Conservation (phyloP, 2,888 invertebrate genomes). For the Aphrophora alni region DNA sequence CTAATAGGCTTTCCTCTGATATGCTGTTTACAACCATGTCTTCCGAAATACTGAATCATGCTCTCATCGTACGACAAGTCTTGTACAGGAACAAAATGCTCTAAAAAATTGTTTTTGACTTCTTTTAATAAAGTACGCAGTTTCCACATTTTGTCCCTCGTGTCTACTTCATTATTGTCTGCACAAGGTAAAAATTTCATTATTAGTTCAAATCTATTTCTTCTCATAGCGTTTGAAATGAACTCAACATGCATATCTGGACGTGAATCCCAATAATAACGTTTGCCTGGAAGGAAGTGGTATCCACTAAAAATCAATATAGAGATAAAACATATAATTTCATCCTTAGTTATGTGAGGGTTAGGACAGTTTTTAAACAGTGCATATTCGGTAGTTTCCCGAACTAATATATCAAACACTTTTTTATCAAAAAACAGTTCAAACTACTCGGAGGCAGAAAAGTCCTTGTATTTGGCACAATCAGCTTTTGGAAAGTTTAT, state of each 20-base stretch:
- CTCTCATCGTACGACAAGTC: constrained; percentile 47
- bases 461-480: not conserved
- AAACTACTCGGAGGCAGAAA: constrained; percentile 3
- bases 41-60: constrained; percentile 50
- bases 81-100: constrained; percentile 44
- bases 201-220: constrained; percentile 48
- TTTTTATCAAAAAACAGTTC: constrained; percentile 32
- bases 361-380: constrained; percentile 42
- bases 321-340: constrained; percentile 32
- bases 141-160: constrained; percentile 50
- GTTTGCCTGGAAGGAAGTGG: constrained; percentile 42
- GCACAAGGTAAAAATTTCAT: constrained; percentile 48
- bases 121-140: constrained; percentile 46
- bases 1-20: constrained; percentile 51
- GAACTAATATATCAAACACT: constrained; percentile 39
- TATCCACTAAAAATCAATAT: constrained; percentile 49
- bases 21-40: too few species aligned
- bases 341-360: constrained; percentile 42
- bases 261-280: constrained; percentile 42
- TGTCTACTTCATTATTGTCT: constrained; percentile 47
- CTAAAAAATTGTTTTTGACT: constrained; percentile 46
- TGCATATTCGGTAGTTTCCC: constrained; percentile 43
- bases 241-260: constrained; percentile 44
- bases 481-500: not conserved
- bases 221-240: constrained; percentile 46